phyloP scores from a whole-genome alignment of 2,797 vertebrate genomes.

The Sebastes trivittatus region DNA sequence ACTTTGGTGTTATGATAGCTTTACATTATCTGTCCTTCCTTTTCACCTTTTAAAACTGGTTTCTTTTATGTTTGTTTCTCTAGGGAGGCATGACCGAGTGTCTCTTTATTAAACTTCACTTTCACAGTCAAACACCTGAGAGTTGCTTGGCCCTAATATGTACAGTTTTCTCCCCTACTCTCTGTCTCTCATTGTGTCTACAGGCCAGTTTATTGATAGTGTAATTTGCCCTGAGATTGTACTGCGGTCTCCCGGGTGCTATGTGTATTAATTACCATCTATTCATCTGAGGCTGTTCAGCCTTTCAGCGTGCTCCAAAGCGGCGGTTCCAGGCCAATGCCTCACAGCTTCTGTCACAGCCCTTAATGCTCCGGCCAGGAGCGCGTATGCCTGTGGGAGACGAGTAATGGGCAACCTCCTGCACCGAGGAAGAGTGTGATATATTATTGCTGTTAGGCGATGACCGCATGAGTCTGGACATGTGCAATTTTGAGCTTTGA shows the following conservation, averaged over 20 bases:
- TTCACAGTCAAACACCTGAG: constrained; percentile 31
- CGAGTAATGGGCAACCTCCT: constrained; percentile 37
- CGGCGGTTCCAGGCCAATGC: constrained; percentile 58
- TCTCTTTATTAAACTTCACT: not conserved
- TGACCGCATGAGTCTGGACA: not conserved
- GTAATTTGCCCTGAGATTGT: constrained; percentile 78
- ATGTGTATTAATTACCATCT: constrained; percentile 81
- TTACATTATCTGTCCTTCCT: not conserved
- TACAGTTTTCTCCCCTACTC: not conserved
- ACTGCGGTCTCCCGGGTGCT: constrained; percentile 59
- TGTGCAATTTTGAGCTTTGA: not conserved
- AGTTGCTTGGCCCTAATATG: constrained; percentile 6
- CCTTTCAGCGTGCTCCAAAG: constrained; percentile 55
- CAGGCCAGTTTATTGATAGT: constrained; percentile 70
- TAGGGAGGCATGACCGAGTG: not conserved
- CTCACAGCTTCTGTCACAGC: constrained; percentile 61
- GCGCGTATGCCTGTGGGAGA: constrained; percentile 22
- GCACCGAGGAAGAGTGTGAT: constrained; percentile 28
- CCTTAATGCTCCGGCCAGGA: constrained; percentile 25
- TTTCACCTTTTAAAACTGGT: not conserved
- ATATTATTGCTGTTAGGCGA: constrained; percentile 10
- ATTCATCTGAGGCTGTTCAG: constrained; percentile 71
- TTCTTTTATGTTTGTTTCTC: constrained; percentile 15
- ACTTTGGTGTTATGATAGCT: not conserved
- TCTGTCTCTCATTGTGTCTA: constrained; percentile 54